Base-by-base conservation (phyloP, 2,888 invertebrate genomes). In the Cryptus viduatorius region DNA sequence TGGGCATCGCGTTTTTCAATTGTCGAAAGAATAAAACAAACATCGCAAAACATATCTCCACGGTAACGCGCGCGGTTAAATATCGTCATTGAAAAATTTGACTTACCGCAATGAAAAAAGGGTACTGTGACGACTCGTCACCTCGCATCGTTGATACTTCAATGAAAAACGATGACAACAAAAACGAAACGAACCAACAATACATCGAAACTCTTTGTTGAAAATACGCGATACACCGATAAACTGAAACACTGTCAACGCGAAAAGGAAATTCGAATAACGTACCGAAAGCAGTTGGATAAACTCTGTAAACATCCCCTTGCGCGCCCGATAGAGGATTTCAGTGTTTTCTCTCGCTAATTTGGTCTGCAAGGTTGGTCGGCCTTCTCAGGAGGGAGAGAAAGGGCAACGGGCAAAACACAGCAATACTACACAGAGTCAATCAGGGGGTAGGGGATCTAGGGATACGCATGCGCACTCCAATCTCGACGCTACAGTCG, bases 401-500 rank as follows among this genome's bases (percentile, higher is more conserved):
- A 10, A 61, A 68, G 37, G 56, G 50, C 64, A 61, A 37, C 12
- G 14, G 5, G 24, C 37, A 44, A 53, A 19, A 53, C 16, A 10
- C 16, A 53, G 8, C 53, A 19, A 12, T 24, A 24, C 19, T 0
- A 10, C 10, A 19, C 56, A 3, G 19, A 24, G 56, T 4, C 19
- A 56, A 56, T 24, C 19, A 56, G 56, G 24, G 19, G 53, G 56
- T 56, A 31, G 76, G 46, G 59, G 59, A 50, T 4, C 12, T 31
- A 61, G 19, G 16, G 37, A 37, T 19, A 37, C 91, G 91, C 92
- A 89, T 90, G 92, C 91, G 92, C 68, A 90, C 59, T 89, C 46
- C 42, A 24, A 44, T 75, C 82, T 72, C 86, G 79, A 89, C 89
- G 85, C 86, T 89, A 89, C 87, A 89, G 89, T 89, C 90, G 89